Evolutionary conservation across 1,140 invertebrate genomes (phyloP), one percentile per base, ranked within the genome.

Genomic region (Euura saliciscinereae): DNA sequence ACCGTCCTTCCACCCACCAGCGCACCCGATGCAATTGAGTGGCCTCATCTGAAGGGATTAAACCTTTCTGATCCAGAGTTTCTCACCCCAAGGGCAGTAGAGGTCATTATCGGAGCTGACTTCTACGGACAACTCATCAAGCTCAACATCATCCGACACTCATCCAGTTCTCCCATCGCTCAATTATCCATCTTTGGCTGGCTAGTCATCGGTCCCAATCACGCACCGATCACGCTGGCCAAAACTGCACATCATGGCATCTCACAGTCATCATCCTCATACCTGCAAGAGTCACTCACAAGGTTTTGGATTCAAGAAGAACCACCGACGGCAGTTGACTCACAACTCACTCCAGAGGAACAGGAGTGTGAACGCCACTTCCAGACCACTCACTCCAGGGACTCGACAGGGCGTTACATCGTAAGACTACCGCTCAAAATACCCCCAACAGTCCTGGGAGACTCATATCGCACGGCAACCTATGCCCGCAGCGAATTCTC

Each of bases 71-170:
- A 51, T 51, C 46, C 46, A 51, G 46, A 51, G 11, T 51, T 51
- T 51, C 46, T 51, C 46, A 51, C 46, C 11, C 46, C 46, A 59
- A 59, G 72, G 3, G 2, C 46, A 2, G 72, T 78, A 43, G 77
- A 79, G 51, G 44, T 79, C 4, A 65, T 78, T 11, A 71, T 79
- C 28, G 77, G 77, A 59, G 74, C 72, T 3, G 74, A 75, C 42
- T 68, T 45, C 4, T 75, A 66, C 42, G 75, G 44, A 6, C 67
- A 71, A 13, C 67, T 69, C 10, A 75, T 77, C 11, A 69, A 71
- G 44, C 71, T 65, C 1, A 69, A 73, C 59, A 73, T 75, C 6
- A 75, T 75, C 64, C 6, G 46, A 51, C 46, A 51, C 46, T 51
- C 46, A 11, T 51, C 1, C 11, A 51, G 46, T 11, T 51, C 46